Evolutionary conservation across 2,113 vertebrate genomes (phyloP).

Genomic region (Naja naja): DNA sequence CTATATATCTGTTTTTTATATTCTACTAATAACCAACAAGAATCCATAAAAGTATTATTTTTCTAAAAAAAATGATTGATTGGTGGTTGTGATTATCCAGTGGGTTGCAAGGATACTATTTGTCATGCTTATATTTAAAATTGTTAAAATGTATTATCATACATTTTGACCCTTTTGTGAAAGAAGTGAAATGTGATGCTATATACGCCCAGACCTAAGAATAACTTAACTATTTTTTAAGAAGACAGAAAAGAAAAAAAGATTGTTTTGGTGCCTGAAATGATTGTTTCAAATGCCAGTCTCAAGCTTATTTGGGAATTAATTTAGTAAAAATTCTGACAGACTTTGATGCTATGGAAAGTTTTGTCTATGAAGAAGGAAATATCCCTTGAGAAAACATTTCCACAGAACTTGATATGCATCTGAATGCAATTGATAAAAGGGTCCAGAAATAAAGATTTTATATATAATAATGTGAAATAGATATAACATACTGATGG

Average conservation of each 20-base stretch:
- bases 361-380: neutral
- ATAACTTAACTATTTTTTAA: neutral
- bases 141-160: neutral
- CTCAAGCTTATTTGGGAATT: neutral
- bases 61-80: neutral
- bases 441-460: neutral
- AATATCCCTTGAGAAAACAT: neutral
- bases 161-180: neutral
- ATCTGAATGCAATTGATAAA: neutral
- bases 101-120: neutral
- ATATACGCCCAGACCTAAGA: no score
- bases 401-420: neutral
- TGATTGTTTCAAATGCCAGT: neutral
- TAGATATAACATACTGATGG: neutral
- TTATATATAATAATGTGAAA: neutral
- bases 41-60: neutral
- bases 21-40: neutral
- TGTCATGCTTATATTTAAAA: neutral
- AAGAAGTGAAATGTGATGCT: neutral
- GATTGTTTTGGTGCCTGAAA: neutral
- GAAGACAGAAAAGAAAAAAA: neutral
- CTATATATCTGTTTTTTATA: neutral
- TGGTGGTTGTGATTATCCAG: neutral
- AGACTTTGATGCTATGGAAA: neutral
- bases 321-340: neutral